Conservation (phyloP, 2,797 vertebrate species). For the Anguilla obscura region DNA sequence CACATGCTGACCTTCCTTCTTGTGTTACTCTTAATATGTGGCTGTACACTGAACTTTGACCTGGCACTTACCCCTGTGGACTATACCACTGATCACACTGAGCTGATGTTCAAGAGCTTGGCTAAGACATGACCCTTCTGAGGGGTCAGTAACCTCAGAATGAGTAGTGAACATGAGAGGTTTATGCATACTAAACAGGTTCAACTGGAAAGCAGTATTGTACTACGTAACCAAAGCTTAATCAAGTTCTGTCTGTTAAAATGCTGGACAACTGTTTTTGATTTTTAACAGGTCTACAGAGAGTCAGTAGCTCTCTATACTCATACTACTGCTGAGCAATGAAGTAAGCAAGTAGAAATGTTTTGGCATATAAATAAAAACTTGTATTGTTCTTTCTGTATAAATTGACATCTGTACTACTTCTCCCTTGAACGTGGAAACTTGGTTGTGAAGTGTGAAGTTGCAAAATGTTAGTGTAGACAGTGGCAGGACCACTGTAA, state of each 20-base stretch:
- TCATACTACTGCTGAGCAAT: too few relatives aligned
- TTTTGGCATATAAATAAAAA: too few relatives aligned
- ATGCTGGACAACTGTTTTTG: not conserved
- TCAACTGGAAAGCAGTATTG: not conserved
- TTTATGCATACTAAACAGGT: not conserved
- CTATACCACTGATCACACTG: not conserved
- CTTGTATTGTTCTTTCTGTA: too few relatives aligned
- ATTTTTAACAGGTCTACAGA: not conserved
- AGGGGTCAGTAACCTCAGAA: not conserved
- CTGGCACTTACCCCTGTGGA: conserved; percentile 12
- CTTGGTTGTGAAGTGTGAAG: too few relatives aligned
- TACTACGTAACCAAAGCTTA: not conserved
- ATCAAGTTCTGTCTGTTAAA: not conserved
- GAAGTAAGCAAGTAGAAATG: too few relatives aligned
- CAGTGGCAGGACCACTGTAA: too few relatives aligned
- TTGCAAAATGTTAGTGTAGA: too few relatives aligned
- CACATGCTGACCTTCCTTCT: not conserved
- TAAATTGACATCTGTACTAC: too few relatives aligned
- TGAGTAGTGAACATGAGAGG: not conserved
- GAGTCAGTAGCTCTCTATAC: not conserved
- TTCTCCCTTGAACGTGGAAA: too few relatives aligned
- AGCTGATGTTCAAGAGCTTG: not conserved
- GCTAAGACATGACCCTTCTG: not conserved
- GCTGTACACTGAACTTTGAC: conserved; percentile 16
- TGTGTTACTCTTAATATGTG: conserved; percentile 11